phyloP scores from a whole-genome alignment of 2,113 vertebrate genomes.

The Myanophis thanlyinensis region DNA sequence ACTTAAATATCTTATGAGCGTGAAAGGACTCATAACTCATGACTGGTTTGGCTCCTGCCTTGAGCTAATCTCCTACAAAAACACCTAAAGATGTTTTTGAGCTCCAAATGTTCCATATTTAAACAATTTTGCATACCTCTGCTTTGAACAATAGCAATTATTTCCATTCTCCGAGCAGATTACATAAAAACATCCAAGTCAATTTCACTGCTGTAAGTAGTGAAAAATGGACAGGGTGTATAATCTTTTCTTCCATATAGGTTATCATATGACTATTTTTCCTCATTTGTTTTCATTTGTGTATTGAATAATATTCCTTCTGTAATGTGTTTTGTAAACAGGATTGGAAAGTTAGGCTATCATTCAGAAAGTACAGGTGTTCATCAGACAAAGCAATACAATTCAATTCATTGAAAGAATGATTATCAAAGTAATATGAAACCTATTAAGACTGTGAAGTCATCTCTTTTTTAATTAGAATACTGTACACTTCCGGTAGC shows the following conservation, averaged over 20 bases:
- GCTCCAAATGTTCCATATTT: neutral
- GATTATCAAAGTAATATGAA: neutral
- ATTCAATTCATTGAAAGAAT: neutral
- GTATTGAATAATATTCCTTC: neutral
- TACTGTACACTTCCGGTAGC: neutral
- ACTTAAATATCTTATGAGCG: neutral
- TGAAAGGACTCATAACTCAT: neutral
- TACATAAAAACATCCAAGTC: neutral
- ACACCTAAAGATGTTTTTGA: neutral
- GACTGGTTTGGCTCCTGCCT: neutral
- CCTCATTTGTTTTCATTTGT: neutral
- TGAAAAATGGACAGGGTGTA: neutral
- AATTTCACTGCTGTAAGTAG: neutral
- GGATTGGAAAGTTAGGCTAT: neutral
- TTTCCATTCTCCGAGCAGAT: neutral
- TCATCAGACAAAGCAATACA: neutral
- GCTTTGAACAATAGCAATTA: neutral
- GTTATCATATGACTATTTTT: neutral
- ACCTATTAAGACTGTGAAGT: neutral
- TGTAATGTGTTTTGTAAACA: neutral
- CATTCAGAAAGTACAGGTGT: neutral
- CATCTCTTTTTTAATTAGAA: neutral
- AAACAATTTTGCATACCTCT: neutral
- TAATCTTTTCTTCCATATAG: neutral
- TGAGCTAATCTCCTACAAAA: neutral